phyloP scores from a whole-genome alignment of 2,888 invertebrate genomes.

The Melieria picta region DNA sequence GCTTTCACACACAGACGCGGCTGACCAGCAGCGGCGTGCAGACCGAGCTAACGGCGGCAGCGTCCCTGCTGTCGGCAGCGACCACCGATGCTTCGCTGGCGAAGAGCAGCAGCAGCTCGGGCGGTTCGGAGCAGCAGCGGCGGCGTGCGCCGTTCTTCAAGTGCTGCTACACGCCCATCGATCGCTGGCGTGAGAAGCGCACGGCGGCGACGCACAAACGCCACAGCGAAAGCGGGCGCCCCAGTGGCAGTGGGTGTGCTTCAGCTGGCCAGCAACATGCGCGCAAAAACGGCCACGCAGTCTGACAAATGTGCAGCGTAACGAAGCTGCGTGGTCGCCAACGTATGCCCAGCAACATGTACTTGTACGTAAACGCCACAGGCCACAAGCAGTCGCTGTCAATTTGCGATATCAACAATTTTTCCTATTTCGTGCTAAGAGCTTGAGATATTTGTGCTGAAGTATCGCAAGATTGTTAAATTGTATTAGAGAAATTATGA shows the following conservation, averaged over 20 bases:
- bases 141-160: constrained; percentile 62
- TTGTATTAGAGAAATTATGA: too few species aligned
- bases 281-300: constrained; percentile 46
- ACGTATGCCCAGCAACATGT: not conserved
- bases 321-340: constrained; percentile 19
- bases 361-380: constrained; percentile 31
- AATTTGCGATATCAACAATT: constrained; percentile 64
- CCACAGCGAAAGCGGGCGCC: constrained; percentile 11
- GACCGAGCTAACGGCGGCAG: constrained; percentile 59
- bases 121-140: constrained; percentile 46
- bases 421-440: constrained; percentile 55
- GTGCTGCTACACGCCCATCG: constrained; percentile 65
- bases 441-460: constrained; percentile 13
- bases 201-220: constrained; percentile 35
- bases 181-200: constrained; percentile 63
- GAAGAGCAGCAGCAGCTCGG: constrained; percentile 49
- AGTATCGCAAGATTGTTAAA: too few species aligned
- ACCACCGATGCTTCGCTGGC: constrained; percentile 46
- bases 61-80: constrained; percentile 50
- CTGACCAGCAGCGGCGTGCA: constrained; percentile 62
- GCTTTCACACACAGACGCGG: constrained; percentile 48
- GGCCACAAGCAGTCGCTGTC: constrained; percentile 51
- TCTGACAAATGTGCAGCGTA: constrained; percentile 46
- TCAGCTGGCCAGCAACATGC: constrained; percentile 33
- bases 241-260: constrained; percentile 3